A percentile compares a stretch with the other conserved stretches of the same genome.
Evolutionary conservation across 1,140 invertebrate genomes (phyloP).

Genomic region (Camponotus vicinus): DNA sequence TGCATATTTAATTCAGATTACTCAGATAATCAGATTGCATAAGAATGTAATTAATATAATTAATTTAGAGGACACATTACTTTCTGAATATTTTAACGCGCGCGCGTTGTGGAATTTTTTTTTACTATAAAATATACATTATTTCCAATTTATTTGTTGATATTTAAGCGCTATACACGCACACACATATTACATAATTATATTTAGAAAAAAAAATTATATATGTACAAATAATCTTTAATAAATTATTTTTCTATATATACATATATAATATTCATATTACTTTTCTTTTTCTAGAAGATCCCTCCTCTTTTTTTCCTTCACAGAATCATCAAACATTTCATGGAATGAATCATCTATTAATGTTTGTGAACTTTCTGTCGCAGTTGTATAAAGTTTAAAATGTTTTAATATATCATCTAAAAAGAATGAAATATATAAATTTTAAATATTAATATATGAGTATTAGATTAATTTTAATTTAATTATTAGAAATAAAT

Average conservation of each 20-base stretch:
- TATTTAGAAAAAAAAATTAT: slow-evolving; percentile 19
- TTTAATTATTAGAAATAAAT: slow-evolving; percentile 19
- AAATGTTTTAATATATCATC: slow-evolving; percentile 60
- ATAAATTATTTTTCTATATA: slow-evolving; percentile 60
- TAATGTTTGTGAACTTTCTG: too few species aligned
- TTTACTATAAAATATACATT: slow-evolving; percentile 24
- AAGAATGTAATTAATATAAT: not conserved
- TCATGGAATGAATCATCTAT: not conserved
- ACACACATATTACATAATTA: not conserved
- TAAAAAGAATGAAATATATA: slow-evolving; percentile 38
- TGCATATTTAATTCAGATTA: too few species aligned
- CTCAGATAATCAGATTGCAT: slow-evolving; percentile 18
- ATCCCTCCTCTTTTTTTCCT: not conserved
- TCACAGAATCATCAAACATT: too few species aligned
- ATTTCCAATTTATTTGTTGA: slow-evolving; percentile 34
- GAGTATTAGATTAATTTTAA: not conserved
- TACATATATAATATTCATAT: not conserved
- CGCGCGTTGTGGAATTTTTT: not conserved
- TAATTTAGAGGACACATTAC: slow-evolving; percentile 1
- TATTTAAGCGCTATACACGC: not conserved
- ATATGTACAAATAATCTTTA: slow-evolving; percentile 41
- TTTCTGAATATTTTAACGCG: not conserved
- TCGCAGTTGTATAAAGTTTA: not conserved
- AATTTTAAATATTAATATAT: not conserved
- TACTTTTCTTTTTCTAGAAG: slow-evolving; percentile 2